Evolutionary conservation across 1,140 invertebrate genomes (phyloP).

Genomic region (Trichonephila clavata): DNA sequence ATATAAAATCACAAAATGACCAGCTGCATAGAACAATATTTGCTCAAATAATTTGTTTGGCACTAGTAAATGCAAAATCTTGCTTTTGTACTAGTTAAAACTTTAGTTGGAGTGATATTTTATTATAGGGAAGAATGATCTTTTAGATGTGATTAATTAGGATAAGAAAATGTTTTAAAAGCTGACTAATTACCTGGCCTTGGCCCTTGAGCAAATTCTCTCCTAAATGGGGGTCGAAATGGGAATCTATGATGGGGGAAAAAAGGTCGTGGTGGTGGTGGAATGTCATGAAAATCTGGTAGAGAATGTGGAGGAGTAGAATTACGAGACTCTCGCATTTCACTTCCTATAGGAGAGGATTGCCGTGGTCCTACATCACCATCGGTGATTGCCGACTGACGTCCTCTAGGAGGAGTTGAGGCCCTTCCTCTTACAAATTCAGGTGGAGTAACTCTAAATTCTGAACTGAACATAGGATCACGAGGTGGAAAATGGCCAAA

Average conservation of each 20-base stretch:
- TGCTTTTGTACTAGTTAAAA: no score
- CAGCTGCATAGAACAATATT: no score
- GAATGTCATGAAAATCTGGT: conserved; percentile 73
- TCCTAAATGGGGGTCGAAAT: conserved; percentile 58
- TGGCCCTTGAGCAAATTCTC: conserved; percentile 42
- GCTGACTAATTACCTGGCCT: conserved; percentile 33
- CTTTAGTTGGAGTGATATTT: no score
- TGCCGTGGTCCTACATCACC: conserved; percentile 2
- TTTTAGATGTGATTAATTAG: no score
- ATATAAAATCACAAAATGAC: no score
- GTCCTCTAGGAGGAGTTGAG: conserved; percentile 51
- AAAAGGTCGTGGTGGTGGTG: conserved; percentile 49
- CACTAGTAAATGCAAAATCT: no score
- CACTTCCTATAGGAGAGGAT: conserved; percentile 7
- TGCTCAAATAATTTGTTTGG: no score
- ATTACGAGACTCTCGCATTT: conserved; percentile 55
- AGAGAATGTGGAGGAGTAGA: conserved; percentile 60
- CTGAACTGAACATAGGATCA: conserved; percentile 10
- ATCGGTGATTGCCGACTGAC: conserved; percentile 21
- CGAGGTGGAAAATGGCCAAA: conserved; percentile 37
- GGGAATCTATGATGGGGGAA: conserved; percentile 59
- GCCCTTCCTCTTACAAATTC: conserved; percentile 25
- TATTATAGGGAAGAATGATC: no score
- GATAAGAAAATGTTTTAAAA: no score
- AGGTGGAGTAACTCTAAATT: conserved; percentile 62